Evolutionary conservation across 2,888 invertebrate genomes (phyloP).

Genomic region (Frankliniella intonsa): DNA sequence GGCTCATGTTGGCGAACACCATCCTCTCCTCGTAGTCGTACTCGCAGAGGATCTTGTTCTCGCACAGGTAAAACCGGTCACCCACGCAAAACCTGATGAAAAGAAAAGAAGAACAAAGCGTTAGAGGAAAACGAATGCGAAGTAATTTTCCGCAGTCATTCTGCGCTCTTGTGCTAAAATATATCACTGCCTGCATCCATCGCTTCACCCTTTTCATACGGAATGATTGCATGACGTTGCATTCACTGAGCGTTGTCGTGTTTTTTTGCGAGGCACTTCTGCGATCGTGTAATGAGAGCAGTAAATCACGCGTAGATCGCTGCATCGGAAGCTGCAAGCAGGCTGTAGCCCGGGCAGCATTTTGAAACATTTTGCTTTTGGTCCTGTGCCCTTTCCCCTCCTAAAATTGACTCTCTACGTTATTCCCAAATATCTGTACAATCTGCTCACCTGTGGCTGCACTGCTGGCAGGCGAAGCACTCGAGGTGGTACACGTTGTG

Average conservation of each 20-base stretch:
- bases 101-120: not conserved
- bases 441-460: slow-evolving; percentile 82
- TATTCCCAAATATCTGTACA: not conserved
- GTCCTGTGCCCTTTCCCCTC: not conserved
- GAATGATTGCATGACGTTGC: not conserved
- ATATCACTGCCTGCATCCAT: too few relatives aligned
- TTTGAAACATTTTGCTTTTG: too few relatives aligned
- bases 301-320: not conserved
- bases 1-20: slow-evolving; percentile 87
- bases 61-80: slow-evolving; percentile 86
- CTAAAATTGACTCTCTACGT: not conserved
- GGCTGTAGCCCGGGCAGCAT: too few relatives aligned
- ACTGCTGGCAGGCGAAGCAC: slow-evolving; percentile 97
- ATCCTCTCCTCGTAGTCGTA: slow-evolving; percentile 90
- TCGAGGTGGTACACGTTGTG: slow-evolving; percentile 96
- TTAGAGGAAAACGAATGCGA: not conserved
- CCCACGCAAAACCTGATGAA: slow-evolving; percentile 87
- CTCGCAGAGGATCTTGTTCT: slow-evolving; percentile 91
- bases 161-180: not conserved
- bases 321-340: too few relatives aligned
- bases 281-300: not conserved
- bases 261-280: not conserved
- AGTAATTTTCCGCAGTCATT: too few relatives aligned
- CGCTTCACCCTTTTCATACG: too few relatives aligned
- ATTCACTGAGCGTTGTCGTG: not conserved